Conservation (phyloP, 2,888 invertebrate genomes). For the Drosophila dives region DNA sequence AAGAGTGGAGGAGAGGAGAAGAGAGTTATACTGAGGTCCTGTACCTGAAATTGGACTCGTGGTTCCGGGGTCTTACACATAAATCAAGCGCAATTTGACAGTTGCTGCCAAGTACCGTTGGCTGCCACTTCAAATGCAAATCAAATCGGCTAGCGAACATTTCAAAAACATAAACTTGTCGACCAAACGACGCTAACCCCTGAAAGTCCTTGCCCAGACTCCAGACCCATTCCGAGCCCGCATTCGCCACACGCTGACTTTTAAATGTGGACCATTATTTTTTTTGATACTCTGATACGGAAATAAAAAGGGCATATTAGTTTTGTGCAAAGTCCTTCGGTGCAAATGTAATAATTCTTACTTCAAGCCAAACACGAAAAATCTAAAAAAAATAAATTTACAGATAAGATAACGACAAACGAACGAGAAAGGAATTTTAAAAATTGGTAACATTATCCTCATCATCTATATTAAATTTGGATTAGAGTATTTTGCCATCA, state of each 20-base stretch:
- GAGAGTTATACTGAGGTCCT: slow-evolving; percentile 13
- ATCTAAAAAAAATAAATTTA: not conserved
- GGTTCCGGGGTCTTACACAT: slow-evolving; percentile 30
- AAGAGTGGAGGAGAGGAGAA: not conserved
- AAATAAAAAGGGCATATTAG: not conserved
- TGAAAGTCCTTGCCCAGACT: slow-evolving; percentile 11
- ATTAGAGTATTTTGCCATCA: not conserved
- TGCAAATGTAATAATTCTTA: not conserved
- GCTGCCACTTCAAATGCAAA: slow-evolving; percentile 68
- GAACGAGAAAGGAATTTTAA: too few relatives aligned
- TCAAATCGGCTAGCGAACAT: slow-evolving; percentile 53
- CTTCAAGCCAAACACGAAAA: not conserved
- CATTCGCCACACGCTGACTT: slow-evolving; percentile 44
- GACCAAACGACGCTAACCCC: slow-evolving; percentile 23
- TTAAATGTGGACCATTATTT: slow-evolving; percentile 28
- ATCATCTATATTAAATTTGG: not conserved
- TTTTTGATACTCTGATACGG: not conserved
- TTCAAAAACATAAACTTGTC: slow-evolving; percentile 62
- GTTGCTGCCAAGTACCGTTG: slow-evolving; percentile 42
- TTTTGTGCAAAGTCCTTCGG: not conserved
- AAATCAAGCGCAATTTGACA: slow-evolving; percentile 69
- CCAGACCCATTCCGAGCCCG: not conserved
- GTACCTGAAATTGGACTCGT: slow-evolving; percentile 13
- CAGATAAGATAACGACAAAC: not conserved
- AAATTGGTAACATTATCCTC: not conserved